Evolutionary conservation across 2,797 vertebrate species (phyloP).

Genomic region (Hypotaenidia philippensis): DNA sequence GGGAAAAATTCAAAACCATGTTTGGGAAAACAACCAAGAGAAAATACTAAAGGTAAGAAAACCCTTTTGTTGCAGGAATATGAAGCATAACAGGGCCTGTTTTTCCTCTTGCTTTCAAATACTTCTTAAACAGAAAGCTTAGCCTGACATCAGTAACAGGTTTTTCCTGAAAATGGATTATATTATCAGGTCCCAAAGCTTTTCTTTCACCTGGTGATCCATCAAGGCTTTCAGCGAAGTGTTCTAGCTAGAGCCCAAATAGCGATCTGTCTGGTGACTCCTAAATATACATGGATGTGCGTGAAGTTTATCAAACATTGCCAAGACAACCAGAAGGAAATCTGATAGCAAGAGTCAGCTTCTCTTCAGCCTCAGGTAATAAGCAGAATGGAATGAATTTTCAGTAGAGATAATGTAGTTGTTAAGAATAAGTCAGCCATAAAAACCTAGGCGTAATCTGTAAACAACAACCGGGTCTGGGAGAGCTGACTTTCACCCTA

Average conservation of each 20-base stretch:
- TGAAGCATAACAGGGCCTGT: accelerated
- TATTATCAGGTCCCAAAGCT: neutral
- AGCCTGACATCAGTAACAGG: neutral
- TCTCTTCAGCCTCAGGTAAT: conserved; percentile 19
- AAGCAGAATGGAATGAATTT: conserved; percentile 40
- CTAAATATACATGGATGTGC: neutral
- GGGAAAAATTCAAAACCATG: neutral
- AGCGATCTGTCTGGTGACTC: neutral
- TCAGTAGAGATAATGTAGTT: conserved; percentile 38
- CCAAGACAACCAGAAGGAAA: neutral
- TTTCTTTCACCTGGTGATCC: neutral
- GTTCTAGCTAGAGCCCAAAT: neutral
- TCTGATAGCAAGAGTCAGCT: neutral
- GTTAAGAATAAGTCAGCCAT: conserved; percentile 42
- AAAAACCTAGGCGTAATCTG: conserved; percentile 13
- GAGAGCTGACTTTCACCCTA: conserved; percentile 68
- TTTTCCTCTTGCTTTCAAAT: neutral
- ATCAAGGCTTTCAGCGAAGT: neutral
- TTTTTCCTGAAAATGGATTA: neutral
- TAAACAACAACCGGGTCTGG: conserved; percentile 49
- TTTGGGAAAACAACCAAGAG: neutral
- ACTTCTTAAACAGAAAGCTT: neutral
- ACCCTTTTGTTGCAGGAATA: neutral
- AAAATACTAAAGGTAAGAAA: neutral
- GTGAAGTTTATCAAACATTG: neutral